Percentiles rank a stretch among this genome's conserved stretches.
These are phyloP conservation scores for Falco rusticolus DNA, from an alignment of 2,797 vertebrate genomes.

Conservation along the genomic window DNA sequence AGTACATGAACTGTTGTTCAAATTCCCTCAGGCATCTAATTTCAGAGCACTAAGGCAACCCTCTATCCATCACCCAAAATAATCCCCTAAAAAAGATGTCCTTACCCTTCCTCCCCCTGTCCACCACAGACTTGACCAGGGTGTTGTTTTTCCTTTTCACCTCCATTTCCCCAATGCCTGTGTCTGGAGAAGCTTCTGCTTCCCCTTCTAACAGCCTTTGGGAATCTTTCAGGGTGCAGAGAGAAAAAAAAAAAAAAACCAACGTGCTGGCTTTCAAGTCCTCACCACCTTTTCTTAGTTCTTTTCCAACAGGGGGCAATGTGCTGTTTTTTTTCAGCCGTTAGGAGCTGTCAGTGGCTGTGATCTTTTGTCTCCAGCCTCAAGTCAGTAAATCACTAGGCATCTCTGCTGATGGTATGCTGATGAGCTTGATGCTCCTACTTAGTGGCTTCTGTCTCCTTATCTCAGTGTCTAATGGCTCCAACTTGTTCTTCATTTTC, in stretches of 20 bases:
- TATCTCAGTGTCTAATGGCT: neutral
- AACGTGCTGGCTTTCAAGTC: neutral
- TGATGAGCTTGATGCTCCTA: neutral
- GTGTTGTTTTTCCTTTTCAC: neutral
- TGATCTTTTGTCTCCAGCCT: neutral
- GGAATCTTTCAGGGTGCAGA: neutral
- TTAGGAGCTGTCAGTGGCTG: neutral
- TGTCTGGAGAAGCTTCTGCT: neutral
- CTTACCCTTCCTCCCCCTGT: neutral
- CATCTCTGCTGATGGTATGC: neutral
- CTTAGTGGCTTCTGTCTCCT: neutral
- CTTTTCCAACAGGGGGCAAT: neutral
- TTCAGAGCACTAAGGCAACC: neutral
- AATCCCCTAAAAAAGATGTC: neutral
- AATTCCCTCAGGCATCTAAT: neutral
- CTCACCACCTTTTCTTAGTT: neutral
- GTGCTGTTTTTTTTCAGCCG: neutral
- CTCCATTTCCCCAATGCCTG: neutral
- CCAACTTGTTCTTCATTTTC: neutral
- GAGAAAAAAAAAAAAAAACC: neutral
- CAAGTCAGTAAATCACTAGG: neutral
- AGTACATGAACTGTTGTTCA: neutral
- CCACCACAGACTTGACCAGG: neutral
- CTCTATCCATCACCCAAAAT: neutral
- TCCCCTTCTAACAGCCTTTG: neutral